Evolutionary conservation across 2,888 invertebrate genomes (phyloP).

Genomic region (Oxycera nigricornis): DNA sequence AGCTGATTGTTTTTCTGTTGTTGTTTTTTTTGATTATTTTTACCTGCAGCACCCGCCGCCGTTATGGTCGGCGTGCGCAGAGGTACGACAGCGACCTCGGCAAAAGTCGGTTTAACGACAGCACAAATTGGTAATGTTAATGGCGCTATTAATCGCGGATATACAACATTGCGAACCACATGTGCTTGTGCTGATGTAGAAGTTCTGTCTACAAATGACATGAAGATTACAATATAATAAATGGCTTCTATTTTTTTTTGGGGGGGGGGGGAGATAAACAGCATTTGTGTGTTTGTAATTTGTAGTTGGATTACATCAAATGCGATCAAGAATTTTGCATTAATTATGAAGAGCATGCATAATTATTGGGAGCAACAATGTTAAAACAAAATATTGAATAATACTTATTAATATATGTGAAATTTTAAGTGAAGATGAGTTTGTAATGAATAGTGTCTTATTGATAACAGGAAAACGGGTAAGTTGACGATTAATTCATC

Average conservation of each 20-base stretch:
- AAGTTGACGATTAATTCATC: too few species aligned
- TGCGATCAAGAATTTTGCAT: background rate
- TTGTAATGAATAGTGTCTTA: too few species aligned
- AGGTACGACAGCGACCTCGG: conserved; percentile 48
- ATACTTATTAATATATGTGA: too few species aligned
- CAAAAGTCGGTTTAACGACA: conserved; percentile 49
- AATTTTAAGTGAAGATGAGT: too few species aligned
- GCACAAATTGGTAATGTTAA: conserved; percentile 49
- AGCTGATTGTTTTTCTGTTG: conserved; percentile 5
- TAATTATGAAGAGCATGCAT: background rate
- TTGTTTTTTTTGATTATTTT: too few species aligned
- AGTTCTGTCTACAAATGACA: conserved; percentile 48
- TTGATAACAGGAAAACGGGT: too few species aligned
- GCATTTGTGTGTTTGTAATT: background rate
- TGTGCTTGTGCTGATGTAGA: conserved; percentile 47
- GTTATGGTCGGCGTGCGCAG: conserved; percentile 47
- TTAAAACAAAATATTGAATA: too few species aligned
- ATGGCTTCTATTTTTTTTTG: background rate
- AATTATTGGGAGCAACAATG: background rate
- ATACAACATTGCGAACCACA: conserved; percentile 49
- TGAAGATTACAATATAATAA: conserved; percentile 1
- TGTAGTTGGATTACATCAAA: background rate
- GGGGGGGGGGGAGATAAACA: too few species aligned
- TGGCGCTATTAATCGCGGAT: conserved; percentile 49
- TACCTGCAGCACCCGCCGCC: conserved; percentile 50